Percentiles rank a stretch among this genome's conserved stretches.
Conservation (phyloP, 2,113 vertebrate species). For the Tringa solitaria region DNA sequence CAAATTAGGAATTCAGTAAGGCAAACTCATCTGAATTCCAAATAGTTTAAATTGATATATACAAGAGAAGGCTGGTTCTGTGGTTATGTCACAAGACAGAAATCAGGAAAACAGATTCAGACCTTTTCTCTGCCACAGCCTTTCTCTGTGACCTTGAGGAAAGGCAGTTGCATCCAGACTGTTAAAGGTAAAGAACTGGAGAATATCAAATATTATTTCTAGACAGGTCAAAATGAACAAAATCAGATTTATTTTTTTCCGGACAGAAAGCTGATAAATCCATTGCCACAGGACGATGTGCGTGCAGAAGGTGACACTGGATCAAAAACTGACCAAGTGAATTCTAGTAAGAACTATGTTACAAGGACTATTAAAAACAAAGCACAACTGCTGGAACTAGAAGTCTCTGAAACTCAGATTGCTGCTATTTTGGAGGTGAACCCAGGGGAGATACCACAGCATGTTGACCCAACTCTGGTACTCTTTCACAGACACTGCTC, state of each 20-base stretch:
- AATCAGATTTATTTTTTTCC: not conserved
- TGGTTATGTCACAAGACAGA: constrained; percentile 2
- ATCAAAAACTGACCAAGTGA: not conserved
- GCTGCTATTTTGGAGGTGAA: not conserved
- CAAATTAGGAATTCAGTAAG: constrained; percentile 46
- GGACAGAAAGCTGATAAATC: not conserved
- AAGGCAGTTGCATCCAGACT: not conserved
- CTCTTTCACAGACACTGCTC: not conserved
- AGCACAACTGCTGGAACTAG: not conserved
- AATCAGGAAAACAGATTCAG: constrained; percentile 1
- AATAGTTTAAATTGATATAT: constrained; percentile 43
- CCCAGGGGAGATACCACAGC: not conserved
- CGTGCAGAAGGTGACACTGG: not conserved
- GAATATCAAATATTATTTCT: not conserved
- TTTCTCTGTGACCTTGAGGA: constrained; percentile 11
- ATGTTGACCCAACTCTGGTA: not conserved
- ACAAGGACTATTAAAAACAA: not conserved
- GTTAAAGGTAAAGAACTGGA: not conserved
- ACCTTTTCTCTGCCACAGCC: not conserved
- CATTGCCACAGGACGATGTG: not conserved
- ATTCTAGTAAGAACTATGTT: not conserved
- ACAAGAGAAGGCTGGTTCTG: not conserved
- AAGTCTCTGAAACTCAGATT: not conserved
- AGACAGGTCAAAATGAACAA: constrained; percentile 8
- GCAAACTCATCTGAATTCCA: constrained; percentile 56